phyloP scores from a whole-genome alignment of 2,888 invertebrate genomes.

The Phoenoteleia sp. region DNA sequence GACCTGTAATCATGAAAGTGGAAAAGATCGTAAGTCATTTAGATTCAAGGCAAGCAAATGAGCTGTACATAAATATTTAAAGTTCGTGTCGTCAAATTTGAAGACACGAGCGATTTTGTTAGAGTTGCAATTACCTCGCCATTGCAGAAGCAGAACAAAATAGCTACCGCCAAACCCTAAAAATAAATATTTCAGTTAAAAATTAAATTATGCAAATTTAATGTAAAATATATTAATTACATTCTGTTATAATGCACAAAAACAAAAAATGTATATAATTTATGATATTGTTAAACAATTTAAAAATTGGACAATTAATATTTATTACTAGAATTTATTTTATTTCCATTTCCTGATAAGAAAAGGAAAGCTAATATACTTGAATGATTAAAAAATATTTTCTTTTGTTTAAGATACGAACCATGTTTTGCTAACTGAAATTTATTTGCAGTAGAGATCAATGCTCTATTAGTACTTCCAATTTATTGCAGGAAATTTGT shows the following conservation, averaged over 20 bases:
- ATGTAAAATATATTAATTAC: too few relatives aligned
- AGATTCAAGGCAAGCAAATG: constrained; percentile 9
- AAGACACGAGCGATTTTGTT: neutral
- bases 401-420: neutral
- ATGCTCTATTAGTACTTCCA: neutral
- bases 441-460: neutral
- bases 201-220: too few relatives aligned
- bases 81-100: constrained; percentile 7
- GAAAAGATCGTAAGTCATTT: constrained; percentile 18
- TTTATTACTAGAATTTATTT: too few relatives aligned
- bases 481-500: constrained; percentile 1
- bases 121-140: constrained; percentile 92
- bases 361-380: too few relatives aligned
- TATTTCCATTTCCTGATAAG: too few relatives aligned
- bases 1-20: constrained; percentile 85
- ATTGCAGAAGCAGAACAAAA: constrained; percentile 97
- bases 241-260: too few relatives aligned
- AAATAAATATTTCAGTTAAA: constrained; percentile 4
- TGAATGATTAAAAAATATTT: too few relatives aligned
- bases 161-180: constrained; percentile 96
- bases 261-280: too few relatives aligned
- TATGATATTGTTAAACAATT: too few relatives aligned
- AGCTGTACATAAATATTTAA: constrained; percentile 36
- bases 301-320: too few relatives aligned
- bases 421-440: neutral